Percentiles rank a stretch among this genome's conserved stretches.
Conservation (phyloP, 2,113 vertebrate species). For the Labrus mixtus region DNA sequence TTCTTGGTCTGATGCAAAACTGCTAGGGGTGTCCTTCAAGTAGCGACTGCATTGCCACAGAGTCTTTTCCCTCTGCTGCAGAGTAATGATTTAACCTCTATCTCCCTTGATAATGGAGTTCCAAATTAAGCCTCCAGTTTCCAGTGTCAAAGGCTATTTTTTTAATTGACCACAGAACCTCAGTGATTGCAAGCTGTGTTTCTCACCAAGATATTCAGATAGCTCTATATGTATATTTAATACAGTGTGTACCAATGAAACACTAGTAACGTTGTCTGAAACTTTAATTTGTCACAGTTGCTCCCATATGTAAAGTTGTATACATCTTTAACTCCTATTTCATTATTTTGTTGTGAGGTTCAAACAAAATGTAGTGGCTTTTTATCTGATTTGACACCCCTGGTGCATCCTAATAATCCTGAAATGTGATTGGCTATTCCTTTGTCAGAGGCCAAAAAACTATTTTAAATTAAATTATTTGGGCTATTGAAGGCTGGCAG, state of each 20-base stretch:
- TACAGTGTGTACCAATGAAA: background rate
- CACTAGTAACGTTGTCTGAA: too few species aligned
- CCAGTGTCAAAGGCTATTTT: conserved; percentile 5
- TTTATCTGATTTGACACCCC: too few species aligned
- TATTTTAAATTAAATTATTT: too few species aligned
- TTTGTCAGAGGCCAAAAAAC: too few species aligned
- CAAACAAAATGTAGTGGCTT: too few species aligned
- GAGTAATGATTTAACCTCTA: conserved; percentile 34
- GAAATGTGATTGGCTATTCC: too few species aligned
- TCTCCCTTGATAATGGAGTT: conserved; percentile 30
- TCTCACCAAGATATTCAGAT: background rate
- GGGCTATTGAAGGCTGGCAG: too few species aligned
- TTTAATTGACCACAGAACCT: background rate
- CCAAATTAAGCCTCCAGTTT: conserved; percentile 29
- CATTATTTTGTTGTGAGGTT: too few species aligned
- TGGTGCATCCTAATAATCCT: too few species aligned
- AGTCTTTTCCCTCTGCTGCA: conserved; percentile 13
- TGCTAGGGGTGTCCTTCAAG: background rate
- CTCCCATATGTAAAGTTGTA: too few species aligned
- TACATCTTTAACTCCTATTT: too few species aligned
- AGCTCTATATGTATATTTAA: background rate
- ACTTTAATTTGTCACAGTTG: too few species aligned
- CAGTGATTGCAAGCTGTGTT: background rate
- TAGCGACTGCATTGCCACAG: conserved; percentile 16
- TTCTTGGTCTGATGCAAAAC: conserved; percentile 1